Evolutionary conservation across 2,797 vertebrate genomes (phyloP).

Genomic region (Sebastes nivosus): DNA sequence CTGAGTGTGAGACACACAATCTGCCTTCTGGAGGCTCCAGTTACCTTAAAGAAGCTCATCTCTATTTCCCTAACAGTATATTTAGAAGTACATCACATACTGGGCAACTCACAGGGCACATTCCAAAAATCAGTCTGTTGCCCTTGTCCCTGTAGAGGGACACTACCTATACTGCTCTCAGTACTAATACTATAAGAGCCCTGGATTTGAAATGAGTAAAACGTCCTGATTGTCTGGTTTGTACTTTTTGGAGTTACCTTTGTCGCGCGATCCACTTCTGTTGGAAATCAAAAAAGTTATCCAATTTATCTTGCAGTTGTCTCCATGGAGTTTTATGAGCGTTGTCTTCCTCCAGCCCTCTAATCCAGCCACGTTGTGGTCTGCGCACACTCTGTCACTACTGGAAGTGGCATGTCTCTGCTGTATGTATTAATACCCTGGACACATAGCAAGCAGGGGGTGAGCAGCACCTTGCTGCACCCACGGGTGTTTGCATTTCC

Average conservation of each 20-base stretch:
- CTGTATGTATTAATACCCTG: constrained; percentile 63
- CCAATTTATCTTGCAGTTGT: neutral
- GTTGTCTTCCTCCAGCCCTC: constrained; percentile 12
- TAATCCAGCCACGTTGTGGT: neutral
- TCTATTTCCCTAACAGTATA: constrained; percentile 76
- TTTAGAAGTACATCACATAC: constrained; percentile 80
- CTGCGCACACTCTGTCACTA: constrained; percentile 15
- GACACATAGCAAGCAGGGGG: constrained; percentile 27
- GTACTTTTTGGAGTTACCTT: neutral
- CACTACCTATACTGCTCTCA: constrained; percentile 44
- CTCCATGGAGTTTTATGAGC: constrained; percentile 5
- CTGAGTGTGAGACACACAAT: constrained; percentile 59
- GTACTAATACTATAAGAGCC: constrained; percentile 23
- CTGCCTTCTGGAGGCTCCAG: constrained; percentile 65
- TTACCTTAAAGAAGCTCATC: constrained; percentile 77
- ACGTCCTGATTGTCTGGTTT: neutral
- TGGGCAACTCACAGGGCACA: constrained; percentile 73
- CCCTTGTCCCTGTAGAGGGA: constrained; percentile 47
- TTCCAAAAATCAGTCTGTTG: constrained; percentile 69
- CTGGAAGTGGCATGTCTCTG: constrained; percentile 22
- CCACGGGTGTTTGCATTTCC: neutral
- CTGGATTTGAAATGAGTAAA: constrained; percentile 6
- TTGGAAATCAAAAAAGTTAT: neutral
- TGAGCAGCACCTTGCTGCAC: constrained; percentile 23
- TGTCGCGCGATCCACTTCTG: neutral